Evolutionary conservation across 2,797 vertebrate genomes (phyloP).

Genomic region (Psittacula echo): DNA sequence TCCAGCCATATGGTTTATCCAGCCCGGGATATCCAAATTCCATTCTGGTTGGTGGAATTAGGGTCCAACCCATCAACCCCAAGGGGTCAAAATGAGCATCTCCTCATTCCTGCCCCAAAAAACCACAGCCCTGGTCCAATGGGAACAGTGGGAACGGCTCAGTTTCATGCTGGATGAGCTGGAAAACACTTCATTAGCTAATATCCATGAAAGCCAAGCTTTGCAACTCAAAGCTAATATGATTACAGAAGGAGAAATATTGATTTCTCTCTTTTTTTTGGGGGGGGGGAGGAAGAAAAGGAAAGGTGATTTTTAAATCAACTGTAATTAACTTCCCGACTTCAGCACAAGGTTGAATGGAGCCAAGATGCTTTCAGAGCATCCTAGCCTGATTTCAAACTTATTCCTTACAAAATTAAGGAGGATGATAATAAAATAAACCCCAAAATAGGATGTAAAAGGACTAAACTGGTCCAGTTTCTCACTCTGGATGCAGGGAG

Average conservation of each 20-base stretch:
- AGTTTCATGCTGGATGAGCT: background rate
- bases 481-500: background rate
- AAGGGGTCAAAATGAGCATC: background rate
- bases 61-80: background rate
- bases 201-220: fast-evolving
- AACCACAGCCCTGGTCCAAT: fast-evolving
- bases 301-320: background rate
- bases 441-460: background rate
- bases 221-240: background rate
- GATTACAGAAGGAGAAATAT: background rate
- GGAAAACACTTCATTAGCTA: background rate
- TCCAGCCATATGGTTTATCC: background rate
- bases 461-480: background rate
- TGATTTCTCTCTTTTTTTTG: background rate
- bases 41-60: background rate
- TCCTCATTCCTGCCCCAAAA: fast-evolving
- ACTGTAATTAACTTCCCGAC: fast-evolving
- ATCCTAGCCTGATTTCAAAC: background rate
- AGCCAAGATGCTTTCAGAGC: background rate
- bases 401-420: background rate
- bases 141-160: background rate
- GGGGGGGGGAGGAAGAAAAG: background rate
- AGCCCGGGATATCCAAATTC: background rate
- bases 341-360: fast-evolving
- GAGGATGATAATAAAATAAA: fast-evolving